Conservation (phyloP, 2,888 invertebrate species). For the Horisme vitalbata region DNA sequence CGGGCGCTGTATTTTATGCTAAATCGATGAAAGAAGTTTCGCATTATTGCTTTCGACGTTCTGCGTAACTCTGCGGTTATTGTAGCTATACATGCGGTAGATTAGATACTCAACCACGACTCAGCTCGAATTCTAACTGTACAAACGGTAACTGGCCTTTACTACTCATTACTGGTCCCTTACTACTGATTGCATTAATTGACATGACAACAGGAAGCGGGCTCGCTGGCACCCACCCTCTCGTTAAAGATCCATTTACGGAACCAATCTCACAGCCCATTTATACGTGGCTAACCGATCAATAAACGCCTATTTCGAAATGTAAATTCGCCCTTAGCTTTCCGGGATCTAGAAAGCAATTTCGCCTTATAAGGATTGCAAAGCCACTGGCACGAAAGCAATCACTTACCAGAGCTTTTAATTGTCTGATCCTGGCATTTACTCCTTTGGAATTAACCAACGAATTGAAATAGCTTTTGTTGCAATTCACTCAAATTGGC, state of each 20-base stretch:
- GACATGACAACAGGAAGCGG: slow-evolving; percentile 61
- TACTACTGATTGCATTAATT: slow-evolving; percentile 59
- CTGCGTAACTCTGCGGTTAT: slow-evolving; percentile 3
- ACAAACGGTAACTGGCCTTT: slow-evolving; percentile 34
- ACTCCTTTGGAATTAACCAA: slow-evolving; percentile 36
- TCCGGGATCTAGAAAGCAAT: slow-evolving; percentile 30
- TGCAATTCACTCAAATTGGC: slow-evolving; percentile 31
- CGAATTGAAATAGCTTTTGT: slow-evolving; percentile 51
- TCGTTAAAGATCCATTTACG: slow-evolving; percentile 31
- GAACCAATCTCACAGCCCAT: slow-evolving; percentile 23
- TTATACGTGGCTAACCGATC: slow-evolving; percentile 20
- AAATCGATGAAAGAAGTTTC: no score
- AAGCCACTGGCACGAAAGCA: slow-evolving; percentile 43
- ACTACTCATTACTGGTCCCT: slow-evolving; percentile 26
- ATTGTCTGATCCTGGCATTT: slow-evolving; percentile 47
- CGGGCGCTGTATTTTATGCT: no score
- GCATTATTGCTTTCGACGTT: no score
- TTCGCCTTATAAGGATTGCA: slow-evolving; percentile 28
- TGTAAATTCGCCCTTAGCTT: slow-evolving; percentile 21
- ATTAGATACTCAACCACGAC: slow-evolving; percentile 14
- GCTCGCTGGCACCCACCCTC: slow-evolving; percentile 34
- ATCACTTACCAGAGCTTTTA: slow-evolving; percentile 47
- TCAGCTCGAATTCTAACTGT: slow-evolving; percentile 43
- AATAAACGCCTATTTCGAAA: slow-evolving; percentile 22
- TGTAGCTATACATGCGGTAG: not conserved